Percentiles rank a stretch among this genome's conserved stretches.
Conservation (phyloP, 2,113 vertebrate genomes). For the Trematomus loennbergii region DNA sequence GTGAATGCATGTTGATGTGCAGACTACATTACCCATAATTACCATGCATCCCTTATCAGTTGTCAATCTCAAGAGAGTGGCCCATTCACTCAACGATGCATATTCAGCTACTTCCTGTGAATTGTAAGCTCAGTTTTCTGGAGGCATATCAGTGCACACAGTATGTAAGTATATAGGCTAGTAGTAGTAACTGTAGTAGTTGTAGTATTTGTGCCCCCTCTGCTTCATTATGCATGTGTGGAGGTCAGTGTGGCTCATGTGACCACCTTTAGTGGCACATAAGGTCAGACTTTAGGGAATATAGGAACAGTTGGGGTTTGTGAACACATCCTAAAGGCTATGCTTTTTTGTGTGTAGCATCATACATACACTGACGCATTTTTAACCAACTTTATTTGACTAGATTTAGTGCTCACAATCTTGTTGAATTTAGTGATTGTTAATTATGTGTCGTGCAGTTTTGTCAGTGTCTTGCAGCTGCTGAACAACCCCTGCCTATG, state of each 20-base stretch:
- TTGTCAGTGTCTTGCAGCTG: no score
- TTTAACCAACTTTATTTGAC: no score
- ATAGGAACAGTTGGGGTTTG: background rate
- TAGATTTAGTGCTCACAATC: no score
- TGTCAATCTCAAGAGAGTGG: conserved; percentile 52
- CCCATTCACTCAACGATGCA: conserved; percentile 17
- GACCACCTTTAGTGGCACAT: conserved; percentile 24
- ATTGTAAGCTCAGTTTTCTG: conserved; percentile 46
- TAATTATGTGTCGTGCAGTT: no score
- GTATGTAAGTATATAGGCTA: conserved; percentile 2
- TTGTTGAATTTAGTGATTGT: no score
- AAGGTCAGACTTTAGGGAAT: conserved; percentile 32
- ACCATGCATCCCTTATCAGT: conserved; percentile 56
- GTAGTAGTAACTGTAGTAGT: conserved; percentile 46
- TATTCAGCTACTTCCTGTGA: conserved; percentile 57
- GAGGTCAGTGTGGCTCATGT: conserved; percentile 51
- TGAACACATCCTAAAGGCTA: no score
- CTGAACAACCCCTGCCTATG: no score
- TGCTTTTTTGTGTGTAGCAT: no score
- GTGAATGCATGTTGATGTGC: conserved; percentile 38
- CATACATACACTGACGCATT: no score
- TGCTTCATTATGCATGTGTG: conserved; percentile 63
- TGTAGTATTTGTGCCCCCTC: conserved; percentile 31
- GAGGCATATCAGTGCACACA: conserved; percentile 36
- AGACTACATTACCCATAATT: conserved; percentile 75